These are phyloP conservation scores for Scyliorhinus canicula DNA, from an alignment of 2,797 vertebrate genomes.

Conservation along the genomic window DNA sequence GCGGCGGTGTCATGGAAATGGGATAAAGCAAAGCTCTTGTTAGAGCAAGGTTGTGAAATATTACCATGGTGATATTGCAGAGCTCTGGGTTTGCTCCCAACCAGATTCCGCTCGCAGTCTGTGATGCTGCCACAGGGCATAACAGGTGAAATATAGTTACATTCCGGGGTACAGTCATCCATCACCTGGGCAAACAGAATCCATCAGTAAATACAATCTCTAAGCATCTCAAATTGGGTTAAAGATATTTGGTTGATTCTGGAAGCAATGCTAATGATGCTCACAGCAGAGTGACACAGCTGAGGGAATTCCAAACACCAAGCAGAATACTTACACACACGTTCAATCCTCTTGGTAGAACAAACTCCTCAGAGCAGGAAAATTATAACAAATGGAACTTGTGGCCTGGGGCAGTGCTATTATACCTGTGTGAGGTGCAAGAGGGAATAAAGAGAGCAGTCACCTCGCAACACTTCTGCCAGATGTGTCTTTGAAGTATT, in stretches of 20 bases:
- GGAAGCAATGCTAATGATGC: neutral
- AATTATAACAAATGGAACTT: neutral
- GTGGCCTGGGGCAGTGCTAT: neutral
- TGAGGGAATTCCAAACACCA: neutral
- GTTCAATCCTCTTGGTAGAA: neutral
- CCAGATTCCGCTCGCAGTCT: neutral
- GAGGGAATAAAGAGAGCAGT: neutral
- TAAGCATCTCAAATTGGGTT: neutral
- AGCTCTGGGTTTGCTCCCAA: neutral
- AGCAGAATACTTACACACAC: neutral
- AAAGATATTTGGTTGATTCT: too few relatives aligned
- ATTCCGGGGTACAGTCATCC: neutral
- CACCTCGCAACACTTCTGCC: conserved; percentile 1
- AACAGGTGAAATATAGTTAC: neutral
- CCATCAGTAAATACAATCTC: neutral
- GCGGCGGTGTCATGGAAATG: neutral
- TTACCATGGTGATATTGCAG: neutral
- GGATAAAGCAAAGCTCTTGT: neutral
- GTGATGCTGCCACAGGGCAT: neutral
- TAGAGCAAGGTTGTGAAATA: neutral
- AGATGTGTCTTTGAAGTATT: neutral
- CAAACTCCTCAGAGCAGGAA: neutral
- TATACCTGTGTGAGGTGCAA: neutral
- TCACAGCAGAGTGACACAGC: neutral
- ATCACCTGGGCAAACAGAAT: neutral